These are phyloP conservation scores for Gastrophysa polygoni DNA, from an alignment of 2,888 invertebrate species.

Conservation along the genomic window DNA sequence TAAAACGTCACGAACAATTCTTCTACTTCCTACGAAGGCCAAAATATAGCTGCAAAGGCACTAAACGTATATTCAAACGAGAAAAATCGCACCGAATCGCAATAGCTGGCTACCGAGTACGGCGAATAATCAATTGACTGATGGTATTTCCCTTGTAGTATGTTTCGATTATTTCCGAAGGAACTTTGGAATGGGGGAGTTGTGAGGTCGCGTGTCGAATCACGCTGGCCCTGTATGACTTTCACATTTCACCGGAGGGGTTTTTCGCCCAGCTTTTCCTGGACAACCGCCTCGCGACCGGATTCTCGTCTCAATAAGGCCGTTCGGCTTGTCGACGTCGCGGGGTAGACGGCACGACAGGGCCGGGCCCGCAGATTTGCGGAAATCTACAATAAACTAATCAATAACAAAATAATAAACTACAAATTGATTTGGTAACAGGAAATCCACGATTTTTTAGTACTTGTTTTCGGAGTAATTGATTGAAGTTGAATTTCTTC, in stretches of 20 bases:
- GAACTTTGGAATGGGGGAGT: no score
- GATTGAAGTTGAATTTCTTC: no score
- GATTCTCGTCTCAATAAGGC: conserved; percentile 22
- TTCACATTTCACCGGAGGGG: conserved; percentile 30
- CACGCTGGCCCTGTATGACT: conserved; percentile 22
- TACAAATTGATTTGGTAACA: no score
- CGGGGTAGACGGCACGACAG: not conserved
- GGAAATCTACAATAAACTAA: no score
- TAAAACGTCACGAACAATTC: not conserved
- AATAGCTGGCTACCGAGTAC: not conserved
- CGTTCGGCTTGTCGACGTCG: conserved; percentile 21
- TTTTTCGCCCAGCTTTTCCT: conserved; percentile 10
- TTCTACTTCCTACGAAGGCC: not conserved
- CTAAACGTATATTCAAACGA: no score
- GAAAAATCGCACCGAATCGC: not conserved
- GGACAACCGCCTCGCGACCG: conserved; percentile 11
- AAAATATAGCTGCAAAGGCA: conserved; percentile 9
- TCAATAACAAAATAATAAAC: no score
- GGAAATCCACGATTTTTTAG: no score
- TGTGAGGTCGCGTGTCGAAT: conserved; percentile 27
- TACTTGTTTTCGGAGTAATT: no score
- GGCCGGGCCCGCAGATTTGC: no score
- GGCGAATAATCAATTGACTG: not conserved
- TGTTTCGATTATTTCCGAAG: no score
- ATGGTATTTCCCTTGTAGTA: conserved; percentile 5